Evolutionary conservation across 2,888 invertebrate species (phyloP), one percentile per base, ranked within the genome.

Genomic region (Cyclophora albipunctata): DNA sequence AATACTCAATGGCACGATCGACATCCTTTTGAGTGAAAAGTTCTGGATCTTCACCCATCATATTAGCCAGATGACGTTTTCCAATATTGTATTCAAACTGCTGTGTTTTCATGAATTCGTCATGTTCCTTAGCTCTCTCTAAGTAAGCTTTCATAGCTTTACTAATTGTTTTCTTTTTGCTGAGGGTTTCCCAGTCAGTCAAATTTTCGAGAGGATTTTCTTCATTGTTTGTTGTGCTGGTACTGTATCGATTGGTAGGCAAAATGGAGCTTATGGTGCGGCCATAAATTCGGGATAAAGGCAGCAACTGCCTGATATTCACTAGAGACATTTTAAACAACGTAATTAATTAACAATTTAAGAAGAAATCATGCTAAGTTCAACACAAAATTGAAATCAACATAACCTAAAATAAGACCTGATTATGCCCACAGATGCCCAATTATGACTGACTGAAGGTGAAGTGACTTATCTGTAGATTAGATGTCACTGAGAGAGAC

Each of bases 41-140:
- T 68, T 97, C 95, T 0, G 95, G 93, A 88, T 98, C 95, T 78
- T 94, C 93, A 0, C 98, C 98, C 99, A 99, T 99, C 93, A 99
- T 99, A 78, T 98, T 98, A 0, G 99, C 99, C 57, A 99, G 91
- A 88, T 99, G 98, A 40, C 98, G 90, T 77, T 95, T 96, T 7
- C 99, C 99, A 68, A 97, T 93, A 76, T 96, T 93, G 78, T 92
- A 99, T 68, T 98, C 96, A 6, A 91, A 78, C 47, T 90, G 89
- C 79, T 97, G 93, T 57, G 91, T 91, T 67, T 92, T 91, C 91
- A 98, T 95, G 71, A 97, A 96, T 55, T 92, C 91, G 71, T 96
- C 94, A 73, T 97, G 93, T 68, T 93, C 92, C 66, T 90, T 89
- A 4, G 97, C 94, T 68, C 96, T 90, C 74, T 96, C 93, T 55